Evolutionary conservation across 2,888 invertebrate genomes (phyloP).

Genomic region (Anorthoa munda): DNA sequence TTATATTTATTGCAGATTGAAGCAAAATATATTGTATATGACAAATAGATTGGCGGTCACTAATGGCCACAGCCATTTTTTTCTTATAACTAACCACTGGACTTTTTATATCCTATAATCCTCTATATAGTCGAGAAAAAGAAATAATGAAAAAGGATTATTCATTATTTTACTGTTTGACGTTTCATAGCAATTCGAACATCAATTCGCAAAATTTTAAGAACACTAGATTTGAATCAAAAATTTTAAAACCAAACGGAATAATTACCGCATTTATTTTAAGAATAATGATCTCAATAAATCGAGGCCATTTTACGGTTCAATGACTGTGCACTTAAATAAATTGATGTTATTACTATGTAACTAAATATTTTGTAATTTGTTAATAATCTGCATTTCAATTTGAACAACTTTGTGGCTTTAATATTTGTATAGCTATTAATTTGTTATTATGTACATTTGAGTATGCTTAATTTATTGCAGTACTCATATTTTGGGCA

Average conservation of each 20-base stretch:
- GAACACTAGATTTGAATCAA: too few relatives aligned
- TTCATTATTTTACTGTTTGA: too few relatives aligned
- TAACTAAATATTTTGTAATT: neutral
- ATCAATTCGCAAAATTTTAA: neutral
- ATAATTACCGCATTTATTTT: conserved; percentile 19
- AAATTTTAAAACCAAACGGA: neutral
- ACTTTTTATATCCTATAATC: too few relatives aligned
- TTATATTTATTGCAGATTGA: too few relatives aligned
- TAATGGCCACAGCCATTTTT: too few relatives aligned
- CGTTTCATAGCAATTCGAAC: too few relatives aligned
- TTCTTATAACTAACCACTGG: too few relatives aligned
- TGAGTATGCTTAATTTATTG: neutral
- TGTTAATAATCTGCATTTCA: conserved; percentile 2
- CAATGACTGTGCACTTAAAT: neutral
- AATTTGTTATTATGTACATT: neutral
- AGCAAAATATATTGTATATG: too few relatives aligned
- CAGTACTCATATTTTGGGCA: neutral
- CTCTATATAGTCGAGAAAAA: too few relatives aligned
- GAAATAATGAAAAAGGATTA: too few relatives aligned
- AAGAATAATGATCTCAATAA: conserved; percentile 14
- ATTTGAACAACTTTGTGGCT: neutral
- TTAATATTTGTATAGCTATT: neutral
- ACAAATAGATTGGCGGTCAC: too few relatives aligned
- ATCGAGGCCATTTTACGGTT: conserved; percentile 18
- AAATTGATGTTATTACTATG: conserved; percentile 7